These are phyloP conservation scores for Thaleichthys pacificus DNA, from an alignment of 2,797 vertebrate genomes.

Conservation along the genomic window DNA sequence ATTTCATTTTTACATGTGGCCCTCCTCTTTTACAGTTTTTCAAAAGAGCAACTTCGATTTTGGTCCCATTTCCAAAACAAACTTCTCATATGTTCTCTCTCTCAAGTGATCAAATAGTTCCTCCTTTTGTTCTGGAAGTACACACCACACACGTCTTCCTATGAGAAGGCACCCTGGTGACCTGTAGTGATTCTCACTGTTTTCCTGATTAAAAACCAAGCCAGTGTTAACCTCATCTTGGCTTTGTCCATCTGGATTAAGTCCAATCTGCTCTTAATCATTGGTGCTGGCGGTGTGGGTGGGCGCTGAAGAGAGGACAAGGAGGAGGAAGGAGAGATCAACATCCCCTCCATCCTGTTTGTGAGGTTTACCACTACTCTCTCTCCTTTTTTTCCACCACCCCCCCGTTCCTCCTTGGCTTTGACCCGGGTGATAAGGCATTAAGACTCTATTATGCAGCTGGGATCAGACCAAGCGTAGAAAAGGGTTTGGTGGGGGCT, in stretches of 20 bases:
- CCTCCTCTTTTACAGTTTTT: too few relatives aligned
- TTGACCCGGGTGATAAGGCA: conserved; percentile 24
- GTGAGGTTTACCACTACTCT: conserved; percentile 36
- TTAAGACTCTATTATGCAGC: conserved; percentile 49
- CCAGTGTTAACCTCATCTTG: conserved; percentile 57
- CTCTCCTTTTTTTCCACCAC: neutral
- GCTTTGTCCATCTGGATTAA: conserved; percentile 57
- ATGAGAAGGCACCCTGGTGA: conserved; percentile 2
- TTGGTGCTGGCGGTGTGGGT: conserved; percentile 11
- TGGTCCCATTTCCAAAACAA: too few relatives aligned
- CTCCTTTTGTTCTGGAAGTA: neutral
- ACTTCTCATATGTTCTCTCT: too few relatives aligned
- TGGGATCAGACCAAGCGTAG: conserved; percentile 24
- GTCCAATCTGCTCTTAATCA: conserved; percentile 58
- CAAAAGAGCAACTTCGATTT: too few relatives aligned
- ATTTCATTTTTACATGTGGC: too few relatives aligned
- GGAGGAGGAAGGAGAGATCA: conserved; percentile 9
- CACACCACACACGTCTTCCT: neutral
- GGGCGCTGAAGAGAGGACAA: neutral
- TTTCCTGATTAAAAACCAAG: conserved; percentile 63
- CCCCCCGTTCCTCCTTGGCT: conserved; percentile 9
- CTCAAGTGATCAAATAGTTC: neutral
- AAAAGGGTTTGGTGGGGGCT: conserved; percentile 12
- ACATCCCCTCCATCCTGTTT: conserved; percentile 24
- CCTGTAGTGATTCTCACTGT: conserved; percentile 39